Percentiles rank a stretch among this genome's conserved stretches.
phyloP scores from a whole-genome alignment of 2,797 vertebrate species.

The Enteromius trimaculatus region DNA sequence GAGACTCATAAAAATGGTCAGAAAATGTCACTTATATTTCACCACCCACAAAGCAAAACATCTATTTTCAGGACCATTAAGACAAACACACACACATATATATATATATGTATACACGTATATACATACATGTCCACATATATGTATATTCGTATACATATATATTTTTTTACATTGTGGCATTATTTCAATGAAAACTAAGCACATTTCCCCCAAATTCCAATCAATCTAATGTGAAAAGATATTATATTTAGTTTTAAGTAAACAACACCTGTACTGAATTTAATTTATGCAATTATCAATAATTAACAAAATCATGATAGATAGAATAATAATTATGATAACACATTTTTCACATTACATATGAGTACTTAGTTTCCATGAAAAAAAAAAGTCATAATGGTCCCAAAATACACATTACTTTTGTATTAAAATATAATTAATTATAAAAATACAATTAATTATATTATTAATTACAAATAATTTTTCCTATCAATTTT shows the following conservation, averaged over 20 bases:
- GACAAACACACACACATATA: too few relatives aligned
- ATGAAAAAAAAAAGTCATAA: not conserved
- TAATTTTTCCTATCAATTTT: not conserved
- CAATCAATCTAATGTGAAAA: not conserved
- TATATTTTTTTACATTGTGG: not conserved
- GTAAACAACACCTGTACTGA: not conserved
- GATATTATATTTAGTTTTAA: not conserved
- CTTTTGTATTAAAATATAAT: not conserved
- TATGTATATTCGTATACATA: too few relatives aligned
- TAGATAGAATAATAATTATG: not conserved
- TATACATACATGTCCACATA: too few relatives aligned
- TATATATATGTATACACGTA: too few relatives aligned
- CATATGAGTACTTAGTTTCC: not conserved
- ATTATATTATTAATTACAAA: not conserved
- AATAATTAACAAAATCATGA: not conserved
- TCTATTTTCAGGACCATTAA: not conserved
- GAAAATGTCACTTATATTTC: slow-evolving; percentile 17
- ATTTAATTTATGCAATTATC: not conserved
- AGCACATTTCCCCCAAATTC: not conserved
- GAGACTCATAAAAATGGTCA: not conserved
- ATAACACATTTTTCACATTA: not conserved
- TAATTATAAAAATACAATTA: not conserved
- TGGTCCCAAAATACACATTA: not conserved
- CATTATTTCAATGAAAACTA: not conserved
- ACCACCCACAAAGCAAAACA: not conserved